Base-by-base conservation (phyloP, 2,888 invertebrate genomes). In the Eustalomyia histrio region DNA sequence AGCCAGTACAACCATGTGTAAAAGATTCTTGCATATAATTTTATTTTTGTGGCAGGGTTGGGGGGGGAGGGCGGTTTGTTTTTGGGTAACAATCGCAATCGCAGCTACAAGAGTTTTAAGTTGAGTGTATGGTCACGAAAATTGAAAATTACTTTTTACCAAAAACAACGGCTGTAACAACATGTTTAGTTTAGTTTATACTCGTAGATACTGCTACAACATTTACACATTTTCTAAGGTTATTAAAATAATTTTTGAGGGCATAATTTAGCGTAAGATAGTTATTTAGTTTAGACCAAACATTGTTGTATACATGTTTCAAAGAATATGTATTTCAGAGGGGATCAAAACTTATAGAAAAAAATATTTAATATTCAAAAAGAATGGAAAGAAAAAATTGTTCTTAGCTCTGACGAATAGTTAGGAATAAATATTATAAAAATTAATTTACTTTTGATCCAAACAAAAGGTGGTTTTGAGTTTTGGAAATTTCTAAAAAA, bases 181-280 rank as follows among this genome's bases (percentile, higher is more conserved):
- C 67, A 67, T 47, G 43, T 47, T 47, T n/a, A n/a, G 43, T n/a
- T 47, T 47, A 7, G n/a, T 47, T n/a, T n/a, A 47, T 43, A 33
- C 12, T 4, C 57, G n/a, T 16, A 14, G n/a, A 33, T 39, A 12
- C 12, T 39, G 2, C 29, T 81, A 71, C 47, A 72, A 73, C 74
- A 71, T 63, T 73, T 61, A 39, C 39, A 64, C 58, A 60, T 72
- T 57, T 67, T 39, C 43, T 57, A 50, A 67, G 71, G 78, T 81
- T 81, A 81, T 81, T 81, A 81, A 81, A 81, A 81, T 81, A 58
- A 74, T 81, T 81, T 78, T 81, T 81, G 78, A 78, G 81, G 81
- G 81, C 81, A 81, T 81, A 81, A 81, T 78, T 81, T 81, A 81
- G 74, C 67, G 9, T 52, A 50, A 69, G 50, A 69, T 47, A 52